phyloP scores from a whole-genome alignment of 30 jellyfish, hydroid and myxozoan genomes.

The Chironex yamaguchii region DNA sequence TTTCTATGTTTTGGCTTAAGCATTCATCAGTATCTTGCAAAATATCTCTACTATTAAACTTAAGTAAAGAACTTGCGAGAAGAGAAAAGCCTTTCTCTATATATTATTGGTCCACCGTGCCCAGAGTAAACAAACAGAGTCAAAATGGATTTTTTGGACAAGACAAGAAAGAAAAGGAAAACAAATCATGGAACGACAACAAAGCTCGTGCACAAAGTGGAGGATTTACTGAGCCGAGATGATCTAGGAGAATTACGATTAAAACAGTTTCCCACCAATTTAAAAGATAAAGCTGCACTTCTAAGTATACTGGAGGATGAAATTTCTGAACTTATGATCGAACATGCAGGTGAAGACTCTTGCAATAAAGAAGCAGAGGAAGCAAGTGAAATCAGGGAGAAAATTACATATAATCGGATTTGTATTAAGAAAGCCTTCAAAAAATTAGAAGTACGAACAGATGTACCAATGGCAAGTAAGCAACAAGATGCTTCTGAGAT shows the following conservation, averaged over 20 bases:
- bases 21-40: no score
- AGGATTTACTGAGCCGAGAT: not conserved
- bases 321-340: conserved; percentile 5
- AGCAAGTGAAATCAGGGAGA: conserved; percentile 4
- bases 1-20: no score
- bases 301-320: not conserved
- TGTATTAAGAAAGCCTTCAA: not conserved
- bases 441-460: not conserved
- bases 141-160: conserved; percentile 22
- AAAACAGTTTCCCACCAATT: conserved; percentile 3
- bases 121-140: not conserved
- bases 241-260: not conserved
- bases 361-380: conserved; percentile 12
- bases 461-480: not conserved
- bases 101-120: conserved; percentile 38
- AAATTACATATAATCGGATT: not conserved
- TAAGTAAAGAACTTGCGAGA: no score
- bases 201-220: conserved; percentile 11
- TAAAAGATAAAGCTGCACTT: not conserved
- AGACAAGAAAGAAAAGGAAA: not conserved
- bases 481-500: not conserved
- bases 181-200: not conserved
- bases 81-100: no score
- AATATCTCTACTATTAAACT: no score
- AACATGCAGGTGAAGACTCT: not conserved